Conservation (phyloP, 2,113 vertebrate species). For the Onychostruthus taczanowskii region DNA sequence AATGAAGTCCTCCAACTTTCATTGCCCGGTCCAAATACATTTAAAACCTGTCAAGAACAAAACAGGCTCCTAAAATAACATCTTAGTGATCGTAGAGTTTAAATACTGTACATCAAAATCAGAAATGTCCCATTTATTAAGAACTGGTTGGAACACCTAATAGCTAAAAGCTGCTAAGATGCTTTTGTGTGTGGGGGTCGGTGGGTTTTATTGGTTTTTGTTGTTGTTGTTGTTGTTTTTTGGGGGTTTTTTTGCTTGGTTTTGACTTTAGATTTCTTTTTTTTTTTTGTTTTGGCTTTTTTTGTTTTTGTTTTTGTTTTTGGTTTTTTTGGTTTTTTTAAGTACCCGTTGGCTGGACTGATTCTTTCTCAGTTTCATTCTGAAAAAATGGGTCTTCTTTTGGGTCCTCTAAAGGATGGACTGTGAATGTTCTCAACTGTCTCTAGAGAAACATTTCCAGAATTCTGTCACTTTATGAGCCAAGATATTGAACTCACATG, state of each 20-base stretch:
- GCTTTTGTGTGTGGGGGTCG: not conserved
- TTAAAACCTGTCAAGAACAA: constrained; percentile 45
- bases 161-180: not conserved
- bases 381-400: not conserved
- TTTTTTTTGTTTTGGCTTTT: no score
- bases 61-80: not conserved
- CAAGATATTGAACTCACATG: not conserved
- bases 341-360: not conserved
- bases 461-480: not conserved
- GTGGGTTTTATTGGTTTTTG: no score
- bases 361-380: not conserved
- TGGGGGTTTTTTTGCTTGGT: not conserved
- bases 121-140: constrained; percentile 27
- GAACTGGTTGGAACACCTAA: not conserved
- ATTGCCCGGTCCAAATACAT: not conserved
- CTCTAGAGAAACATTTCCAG: not conserved
- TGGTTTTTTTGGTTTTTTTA: not conserved
- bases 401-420: not conserved
- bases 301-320: not conserved
- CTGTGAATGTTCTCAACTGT: not conserved
- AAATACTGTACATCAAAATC: not conserved
- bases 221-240: no score
- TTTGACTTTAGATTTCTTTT: not conserved
- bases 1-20: not conserved
- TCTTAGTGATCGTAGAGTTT: not conserved